Evolutionary conservation across 2,113 vertebrate species (phyloP).

Genomic region (Puma concolor): DNA sequence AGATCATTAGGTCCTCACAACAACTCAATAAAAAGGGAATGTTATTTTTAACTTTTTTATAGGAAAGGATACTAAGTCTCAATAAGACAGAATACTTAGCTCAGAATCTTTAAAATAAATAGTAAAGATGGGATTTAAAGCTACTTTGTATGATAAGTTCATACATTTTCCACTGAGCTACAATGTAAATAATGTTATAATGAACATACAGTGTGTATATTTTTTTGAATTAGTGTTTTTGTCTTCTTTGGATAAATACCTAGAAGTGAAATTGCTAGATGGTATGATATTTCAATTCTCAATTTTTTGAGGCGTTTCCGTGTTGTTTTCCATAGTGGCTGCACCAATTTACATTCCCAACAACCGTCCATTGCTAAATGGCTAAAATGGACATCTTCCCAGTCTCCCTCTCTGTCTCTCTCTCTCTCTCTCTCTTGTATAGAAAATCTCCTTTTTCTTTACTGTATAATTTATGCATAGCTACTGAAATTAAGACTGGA

Average conservation of each 20-base stretch:
- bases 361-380: background rate
- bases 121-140: background rate
- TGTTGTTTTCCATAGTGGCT: background rate
- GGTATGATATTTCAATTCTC: background rate
- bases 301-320: background rate
- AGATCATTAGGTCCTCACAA: background rate
- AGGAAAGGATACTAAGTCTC: background rate
- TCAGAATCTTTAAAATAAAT: constrained; percentile 29
- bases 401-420: background rate
- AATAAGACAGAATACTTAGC: background rate
- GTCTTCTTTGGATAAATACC: background rate
- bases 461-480: background rate
- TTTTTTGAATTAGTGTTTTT: background rate
- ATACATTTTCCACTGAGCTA: background rate
- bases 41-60: background rate
- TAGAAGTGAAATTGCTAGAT: background rate
- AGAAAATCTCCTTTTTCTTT: constrained; percentile 3
- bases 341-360: background rate
- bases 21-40: background rate
- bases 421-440: background rate
- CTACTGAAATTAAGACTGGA: constrained; percentile 40
- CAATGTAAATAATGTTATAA: background rate
- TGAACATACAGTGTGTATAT: background rate
- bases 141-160: background rate
- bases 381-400: background rate